A percentile compares a stretch with the other conserved stretches of the same genome.
Conservation (phyloP, 2,113 vertebrate species). For the Prolemur simus region DNA sequence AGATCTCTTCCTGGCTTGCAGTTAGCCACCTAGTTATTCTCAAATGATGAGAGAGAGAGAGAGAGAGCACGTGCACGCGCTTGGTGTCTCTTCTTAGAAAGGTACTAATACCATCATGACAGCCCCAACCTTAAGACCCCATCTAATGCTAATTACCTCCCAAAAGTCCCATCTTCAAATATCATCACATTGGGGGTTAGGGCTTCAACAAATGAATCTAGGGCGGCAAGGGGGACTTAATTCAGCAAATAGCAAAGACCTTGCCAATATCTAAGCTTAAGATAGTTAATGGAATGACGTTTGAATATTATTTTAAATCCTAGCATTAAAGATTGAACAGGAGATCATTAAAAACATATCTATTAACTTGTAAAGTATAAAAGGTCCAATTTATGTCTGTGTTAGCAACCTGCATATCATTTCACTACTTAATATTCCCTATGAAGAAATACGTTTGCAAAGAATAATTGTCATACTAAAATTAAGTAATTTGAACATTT, state of each 20-base stretch:
- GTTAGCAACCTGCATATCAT: conserved; percentile 19
- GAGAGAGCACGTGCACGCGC: too few species aligned
- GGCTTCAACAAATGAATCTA: background rate
- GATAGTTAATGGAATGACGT: background rate
- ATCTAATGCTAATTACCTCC: background rate
- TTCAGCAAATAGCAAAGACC: conserved; percentile 1
- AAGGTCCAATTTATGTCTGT: background rate
- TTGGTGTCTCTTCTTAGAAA: background rate
- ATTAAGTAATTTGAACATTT: background rate
- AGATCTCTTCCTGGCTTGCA: background rate
- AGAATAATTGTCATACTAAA: background rate
- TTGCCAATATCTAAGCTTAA: background rate
- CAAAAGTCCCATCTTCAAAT: background rate
- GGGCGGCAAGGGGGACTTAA: background rate
- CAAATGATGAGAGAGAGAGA: background rate
- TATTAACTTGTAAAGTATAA: conserved; percentile 20
- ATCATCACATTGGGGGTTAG: background rate
- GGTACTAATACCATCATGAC: background rate
- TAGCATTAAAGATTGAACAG: background rate
- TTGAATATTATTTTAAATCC: conserved; percentile 43
- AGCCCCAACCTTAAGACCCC: background rate
- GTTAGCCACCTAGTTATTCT: background rate
- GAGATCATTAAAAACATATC: conserved; percentile 39
- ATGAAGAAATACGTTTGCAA: conserved; percentile 24
- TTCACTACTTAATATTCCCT: conserved; percentile 27